Conservation (phyloP, 2,797 vertebrate species). For the Tolypeutes matacus region DNA sequence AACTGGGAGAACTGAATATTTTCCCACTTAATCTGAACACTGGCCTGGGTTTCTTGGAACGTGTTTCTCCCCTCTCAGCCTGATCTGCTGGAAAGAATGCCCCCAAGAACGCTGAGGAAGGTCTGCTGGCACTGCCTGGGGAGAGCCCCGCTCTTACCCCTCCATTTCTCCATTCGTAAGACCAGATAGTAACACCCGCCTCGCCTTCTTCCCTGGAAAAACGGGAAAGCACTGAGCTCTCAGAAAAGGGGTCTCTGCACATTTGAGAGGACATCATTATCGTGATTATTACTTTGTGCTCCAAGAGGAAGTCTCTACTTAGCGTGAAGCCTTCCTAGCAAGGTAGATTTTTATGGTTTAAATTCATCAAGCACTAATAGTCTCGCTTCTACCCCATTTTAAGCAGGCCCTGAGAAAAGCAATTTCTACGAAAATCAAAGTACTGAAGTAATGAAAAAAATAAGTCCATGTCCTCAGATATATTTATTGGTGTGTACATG, state of each 20-base stretch:
- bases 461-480: not conserved
- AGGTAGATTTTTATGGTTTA: slow-evolving; percentile 38
- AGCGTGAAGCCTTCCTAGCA: not conserved
- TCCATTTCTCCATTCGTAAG: not conserved
- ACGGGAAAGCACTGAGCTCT: not conserved
- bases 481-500: not conserved
- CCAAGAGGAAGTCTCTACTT: not conserved
- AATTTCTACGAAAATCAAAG: not conserved
- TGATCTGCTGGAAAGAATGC: slow-evolving; percentile 14
- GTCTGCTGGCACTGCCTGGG: not conserved
- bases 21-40: slow-evolving; percentile 55
- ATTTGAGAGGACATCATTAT: not conserved
- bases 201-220: not conserved
- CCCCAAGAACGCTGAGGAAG: not conserved
- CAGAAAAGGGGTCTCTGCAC: not conserved
- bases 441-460: not conserved
- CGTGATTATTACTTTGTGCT: not conserved
- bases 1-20: not conserved
- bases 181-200: not conserved
- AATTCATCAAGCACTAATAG: not conserved
- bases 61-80: slow-evolving; percentile 27
- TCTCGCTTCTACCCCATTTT: slow-evolving; percentile 12
- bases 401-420: not conserved
- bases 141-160: not conserved
- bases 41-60: slow-evolving; percentile 16